These are phyloP conservation scores for Callipepla squamata DNA, from an alignment of 2,113 vertebrate species.

Conservation along the genomic window DNA sequence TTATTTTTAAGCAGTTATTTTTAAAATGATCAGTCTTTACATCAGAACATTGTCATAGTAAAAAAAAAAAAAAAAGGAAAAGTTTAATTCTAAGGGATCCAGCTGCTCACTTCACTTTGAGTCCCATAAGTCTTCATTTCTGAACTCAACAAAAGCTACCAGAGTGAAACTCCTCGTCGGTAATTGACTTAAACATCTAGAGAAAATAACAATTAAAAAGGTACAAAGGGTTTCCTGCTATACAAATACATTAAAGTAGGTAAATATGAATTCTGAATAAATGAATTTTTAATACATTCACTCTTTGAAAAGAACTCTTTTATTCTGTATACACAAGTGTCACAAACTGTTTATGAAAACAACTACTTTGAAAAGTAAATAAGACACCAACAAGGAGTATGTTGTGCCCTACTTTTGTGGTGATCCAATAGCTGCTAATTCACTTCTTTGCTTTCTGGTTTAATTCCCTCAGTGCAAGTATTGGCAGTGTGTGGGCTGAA, in stretches of 20 bases:
- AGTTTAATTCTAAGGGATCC: conserved; percentile 21
- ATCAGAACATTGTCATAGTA: conserved; percentile 38
- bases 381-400: conserved; percentile 2
- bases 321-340: conserved; percentile 22
- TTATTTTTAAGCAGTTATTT: conserved; percentile 62
- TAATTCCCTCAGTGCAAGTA: neutral
- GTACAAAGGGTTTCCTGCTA: neutral
- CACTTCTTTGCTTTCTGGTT: neutral
- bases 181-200: conserved; percentile 56
- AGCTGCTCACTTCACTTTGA: conserved; percentile 27
- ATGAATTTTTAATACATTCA: conserved; percentile 53
- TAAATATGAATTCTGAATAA: conserved; percentile 61
- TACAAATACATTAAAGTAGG: conserved; percentile 54
- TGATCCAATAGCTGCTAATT: neutral
- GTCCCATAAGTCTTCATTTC: neutral
- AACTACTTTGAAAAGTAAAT: conserved; percentile 43
- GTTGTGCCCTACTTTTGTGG: conserved; percentile 32
- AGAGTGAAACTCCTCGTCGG: conserved; percentile 6
- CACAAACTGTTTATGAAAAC: conserved; percentile 54
- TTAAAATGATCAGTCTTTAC: conserved; percentile 30
- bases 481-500: neutral
- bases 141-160: conserved; percentile 22
- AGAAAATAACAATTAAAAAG: conserved; percentile 65
- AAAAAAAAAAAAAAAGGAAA: neutral
- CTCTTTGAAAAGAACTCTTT: conserved; percentile 53